A percentile compares a stretch with the other conserved stretches of the same genome.
phyloP scores from a whole-genome alignment of 2,113 vertebrate species.

The Dipodomys ordii region DNA sequence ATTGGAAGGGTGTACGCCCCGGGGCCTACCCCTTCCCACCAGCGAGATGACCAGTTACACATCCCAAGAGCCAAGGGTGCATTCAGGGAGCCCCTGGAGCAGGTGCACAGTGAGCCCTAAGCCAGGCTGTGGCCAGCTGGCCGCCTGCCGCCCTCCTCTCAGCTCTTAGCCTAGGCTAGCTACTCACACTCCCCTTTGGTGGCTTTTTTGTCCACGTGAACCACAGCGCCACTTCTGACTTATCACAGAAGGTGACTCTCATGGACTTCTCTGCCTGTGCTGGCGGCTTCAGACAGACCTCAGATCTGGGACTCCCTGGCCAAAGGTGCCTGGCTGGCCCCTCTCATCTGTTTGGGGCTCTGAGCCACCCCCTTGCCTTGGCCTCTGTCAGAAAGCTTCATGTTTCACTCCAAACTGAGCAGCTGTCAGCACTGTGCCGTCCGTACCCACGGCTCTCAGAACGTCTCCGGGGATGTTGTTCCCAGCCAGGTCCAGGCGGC shows the following conservation, averaged over 20 bases:
- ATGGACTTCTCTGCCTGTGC: too few relatives aligned
- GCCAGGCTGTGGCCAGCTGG: too few relatives aligned
- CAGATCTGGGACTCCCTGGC: too few relatives aligned
- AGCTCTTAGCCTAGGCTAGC: rapidly evolving
- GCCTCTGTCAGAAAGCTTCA: not conserved
- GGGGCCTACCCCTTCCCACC: not conserved
- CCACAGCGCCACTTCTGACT: too few relatives aligned
- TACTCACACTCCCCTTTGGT: too few relatives aligned
- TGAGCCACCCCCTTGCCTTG: rapidly evolving
- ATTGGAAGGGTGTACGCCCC: not conserved
- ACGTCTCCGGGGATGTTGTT: slow-evolving; percentile 95
- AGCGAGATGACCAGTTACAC: rapidly evolving
- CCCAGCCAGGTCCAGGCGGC: slow-evolving; percentile 93
- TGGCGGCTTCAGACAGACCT: too few relatives aligned
- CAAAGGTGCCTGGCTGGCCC: not conserved
- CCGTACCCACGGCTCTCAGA: slow-evolving; percentile 93
- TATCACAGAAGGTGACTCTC: too few relatives aligned
- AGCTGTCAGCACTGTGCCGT: not conserved
- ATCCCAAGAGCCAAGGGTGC: rapidly evolving
- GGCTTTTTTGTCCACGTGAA: too few relatives aligned
- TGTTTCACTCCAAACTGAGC: not conserved
- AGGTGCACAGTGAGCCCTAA: too few relatives aligned
- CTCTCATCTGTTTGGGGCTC: not conserved
- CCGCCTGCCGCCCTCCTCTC: too few relatives aligned
- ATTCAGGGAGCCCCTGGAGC: rapidly evolving